phyloP scores from a whole-genome alignment of 2,113 vertebrate species.

The Chunga burmeisteri region DNA sequence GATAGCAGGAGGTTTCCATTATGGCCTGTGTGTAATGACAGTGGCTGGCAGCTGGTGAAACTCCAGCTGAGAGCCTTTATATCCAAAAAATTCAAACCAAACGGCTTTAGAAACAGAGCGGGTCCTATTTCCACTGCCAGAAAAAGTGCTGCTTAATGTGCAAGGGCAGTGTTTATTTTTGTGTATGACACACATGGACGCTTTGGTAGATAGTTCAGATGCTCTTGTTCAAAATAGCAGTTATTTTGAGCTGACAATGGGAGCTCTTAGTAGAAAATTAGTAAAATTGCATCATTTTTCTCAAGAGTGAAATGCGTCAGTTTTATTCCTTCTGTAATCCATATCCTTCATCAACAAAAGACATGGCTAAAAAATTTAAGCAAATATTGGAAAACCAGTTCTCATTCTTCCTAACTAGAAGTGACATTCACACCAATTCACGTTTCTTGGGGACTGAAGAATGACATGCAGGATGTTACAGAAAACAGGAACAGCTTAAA shows the following conservation, averaged over 20 bases:
- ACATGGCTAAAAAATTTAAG: background rate
- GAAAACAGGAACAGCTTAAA: background rate
- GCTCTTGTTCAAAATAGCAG: background rate
- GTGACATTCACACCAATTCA: background rate
- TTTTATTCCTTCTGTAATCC: background rate
- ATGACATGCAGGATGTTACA: background rate
- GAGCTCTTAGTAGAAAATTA: background rate
- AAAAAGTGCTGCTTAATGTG: background rate
- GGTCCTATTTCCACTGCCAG: background rate
- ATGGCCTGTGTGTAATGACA: background rate
- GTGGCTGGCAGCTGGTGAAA: background rate
- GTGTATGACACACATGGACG: background rate
- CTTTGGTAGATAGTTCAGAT: background rate
- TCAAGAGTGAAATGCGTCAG: background rate
- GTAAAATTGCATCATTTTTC: background rate
- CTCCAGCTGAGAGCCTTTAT: background rate
- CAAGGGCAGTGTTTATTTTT: background rate
- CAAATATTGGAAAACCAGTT: background rate
- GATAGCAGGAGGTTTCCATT: background rate
- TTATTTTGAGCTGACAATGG: background rate
- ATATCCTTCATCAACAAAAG: background rate
- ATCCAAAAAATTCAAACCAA: background rate
- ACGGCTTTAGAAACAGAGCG: background rate
- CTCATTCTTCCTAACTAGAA: background rate
- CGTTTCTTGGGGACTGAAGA: background rate